Evolutionary conservation across 2,888 invertebrate species (phyloP).

Genomic region (Euphydryas editha): DNA sequence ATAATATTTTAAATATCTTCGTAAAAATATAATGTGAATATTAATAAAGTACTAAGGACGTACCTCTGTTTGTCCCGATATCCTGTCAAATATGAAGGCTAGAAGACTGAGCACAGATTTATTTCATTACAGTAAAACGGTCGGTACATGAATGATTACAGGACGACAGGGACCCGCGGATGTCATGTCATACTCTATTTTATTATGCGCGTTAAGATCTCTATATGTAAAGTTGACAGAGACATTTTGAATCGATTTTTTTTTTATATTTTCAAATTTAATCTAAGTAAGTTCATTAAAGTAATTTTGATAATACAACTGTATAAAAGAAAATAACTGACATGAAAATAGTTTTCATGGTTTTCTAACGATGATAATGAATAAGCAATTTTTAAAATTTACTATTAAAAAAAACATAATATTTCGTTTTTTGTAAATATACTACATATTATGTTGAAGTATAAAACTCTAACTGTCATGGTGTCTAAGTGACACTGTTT

Average conservation of each 20-base stretch:
- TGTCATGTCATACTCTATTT: conserved; percentile 48
- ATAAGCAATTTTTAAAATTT: too few relatives aligned
- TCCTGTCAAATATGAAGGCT: neutral
- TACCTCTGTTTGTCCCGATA: neutral
- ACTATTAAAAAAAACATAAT: too few relatives aligned
- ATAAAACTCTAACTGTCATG: too few relatives aligned
- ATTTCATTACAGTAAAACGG: conserved; percentile 23
- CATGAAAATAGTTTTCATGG: too few relatives aligned
- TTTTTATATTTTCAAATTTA: neutral
- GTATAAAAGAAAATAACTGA: too few relatives aligned
- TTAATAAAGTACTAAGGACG: neutral
- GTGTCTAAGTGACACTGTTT: too few relatives aligned
- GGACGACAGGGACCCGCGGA: conserved; percentile 55
- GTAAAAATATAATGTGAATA: neutral
- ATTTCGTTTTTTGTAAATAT: too few relatives aligned
- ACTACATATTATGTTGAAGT: too few relatives aligned
- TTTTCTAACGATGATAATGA: too few relatives aligned
- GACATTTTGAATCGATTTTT: neutral
- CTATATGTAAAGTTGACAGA: conserved; percentile 28
- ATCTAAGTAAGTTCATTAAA: too few relatives aligned
- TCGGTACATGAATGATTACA: conserved; percentile 48
- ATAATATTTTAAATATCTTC: neutral
- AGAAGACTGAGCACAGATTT: conserved; percentile 6
- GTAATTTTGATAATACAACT: too few relatives aligned
- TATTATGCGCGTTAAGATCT: conserved; percentile 42